Evolutionary conservation across 2,113 vertebrate genomes (phyloP).

Genomic region (Hemiprocne comata): DNA sequence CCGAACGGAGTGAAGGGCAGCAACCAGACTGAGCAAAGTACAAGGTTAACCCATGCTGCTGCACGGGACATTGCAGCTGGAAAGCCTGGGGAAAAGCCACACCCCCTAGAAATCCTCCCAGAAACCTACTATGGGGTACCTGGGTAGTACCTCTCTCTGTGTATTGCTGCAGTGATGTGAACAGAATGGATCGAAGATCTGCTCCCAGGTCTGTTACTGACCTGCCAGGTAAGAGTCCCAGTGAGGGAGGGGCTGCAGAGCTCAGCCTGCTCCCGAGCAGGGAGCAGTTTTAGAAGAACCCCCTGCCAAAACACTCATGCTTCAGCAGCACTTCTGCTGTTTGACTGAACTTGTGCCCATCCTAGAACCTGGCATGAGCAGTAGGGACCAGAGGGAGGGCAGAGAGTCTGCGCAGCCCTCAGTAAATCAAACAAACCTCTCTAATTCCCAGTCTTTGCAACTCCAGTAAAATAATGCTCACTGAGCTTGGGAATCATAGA

Average conservation of each 20-base stretch:
- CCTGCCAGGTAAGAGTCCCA: not conserved
- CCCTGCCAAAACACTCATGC: not conserved
- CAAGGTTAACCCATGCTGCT: fast-evolving
- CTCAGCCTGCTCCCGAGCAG: not conserved
- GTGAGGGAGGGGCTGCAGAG: not conserved
- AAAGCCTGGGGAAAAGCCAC: fast-evolving
- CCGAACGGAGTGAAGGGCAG: fast-evolving
- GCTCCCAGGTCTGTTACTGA: not conserved
- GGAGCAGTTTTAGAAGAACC: not conserved
- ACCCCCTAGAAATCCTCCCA: fast-evolving
- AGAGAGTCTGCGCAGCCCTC: not conserved
- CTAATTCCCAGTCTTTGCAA: not conserved
- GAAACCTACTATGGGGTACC: fast-evolving
- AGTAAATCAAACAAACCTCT: not conserved
- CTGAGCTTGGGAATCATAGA: too few relatives aligned
- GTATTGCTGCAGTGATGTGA: fast-evolving
- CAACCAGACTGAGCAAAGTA: fast-evolving
- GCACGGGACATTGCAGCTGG: fast-evolving
- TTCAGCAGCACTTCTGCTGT: too few relatives aligned
- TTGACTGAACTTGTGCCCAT: not conserved
- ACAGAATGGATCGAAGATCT: not conserved
- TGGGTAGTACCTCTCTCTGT: too few relatives aligned
- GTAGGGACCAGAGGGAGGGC: not conserved
- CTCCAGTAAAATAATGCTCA: not conserved
- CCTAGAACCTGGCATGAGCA: not conserved